Percentiles rank a stretch among this genome's conserved stretches.
Evolutionary conservation across 2,888 invertebrate species (phyloP).

Genomic region (Girardia tigrina): DNA sequence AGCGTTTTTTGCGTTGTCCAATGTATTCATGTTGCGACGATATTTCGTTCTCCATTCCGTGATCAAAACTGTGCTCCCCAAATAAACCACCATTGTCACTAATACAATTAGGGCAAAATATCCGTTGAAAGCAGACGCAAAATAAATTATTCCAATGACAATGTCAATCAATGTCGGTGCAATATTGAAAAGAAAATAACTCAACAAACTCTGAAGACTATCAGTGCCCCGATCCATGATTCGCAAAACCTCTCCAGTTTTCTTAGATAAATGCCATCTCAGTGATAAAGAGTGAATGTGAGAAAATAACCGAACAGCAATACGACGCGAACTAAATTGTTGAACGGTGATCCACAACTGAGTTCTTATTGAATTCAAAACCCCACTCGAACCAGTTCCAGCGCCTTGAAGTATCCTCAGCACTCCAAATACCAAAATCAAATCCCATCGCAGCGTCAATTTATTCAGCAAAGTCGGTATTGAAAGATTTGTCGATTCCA

Average conservation of each 20-base stretch:
- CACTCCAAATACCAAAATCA: constrained; percentile 67
- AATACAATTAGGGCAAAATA: constrained; percentile 93
- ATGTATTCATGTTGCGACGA: constrained; percentile 77
- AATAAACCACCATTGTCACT: constrained; percentile 73
- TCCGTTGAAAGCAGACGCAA: constrained; percentile 69
- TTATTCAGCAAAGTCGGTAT: background rate
- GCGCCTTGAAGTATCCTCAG: constrained; percentile 89
- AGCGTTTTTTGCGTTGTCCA: constrained; percentile 79
- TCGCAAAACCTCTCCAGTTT: constrained; percentile 86
- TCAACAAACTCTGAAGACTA: constrained; percentile 57
- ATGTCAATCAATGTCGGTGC: constrained; percentile 82
- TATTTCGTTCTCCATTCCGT: constrained; percentile 96
- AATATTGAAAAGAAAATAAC: constrained; percentile 72
- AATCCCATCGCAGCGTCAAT: constrained; percentile 69
- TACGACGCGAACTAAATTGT: constrained; percentile 81
- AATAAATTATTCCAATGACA: constrained; percentile 73
- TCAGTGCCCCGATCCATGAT: constrained; percentile 94
- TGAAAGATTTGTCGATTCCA: background rate
- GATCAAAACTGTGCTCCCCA: constrained; percentile 70
- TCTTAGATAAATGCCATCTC: constrained; percentile 80
- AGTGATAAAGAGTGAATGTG: constrained; percentile 70
- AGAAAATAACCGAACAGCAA: constrained; percentile 69
- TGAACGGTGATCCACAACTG: constrained; percentile 88
- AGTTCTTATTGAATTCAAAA: constrained; percentile 74
- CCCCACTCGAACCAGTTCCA: constrained; percentile 58